phyloP scores from a whole-genome alignment of 2,888 invertebrate species.

The Caenorhabditis panamensis region DNA sequence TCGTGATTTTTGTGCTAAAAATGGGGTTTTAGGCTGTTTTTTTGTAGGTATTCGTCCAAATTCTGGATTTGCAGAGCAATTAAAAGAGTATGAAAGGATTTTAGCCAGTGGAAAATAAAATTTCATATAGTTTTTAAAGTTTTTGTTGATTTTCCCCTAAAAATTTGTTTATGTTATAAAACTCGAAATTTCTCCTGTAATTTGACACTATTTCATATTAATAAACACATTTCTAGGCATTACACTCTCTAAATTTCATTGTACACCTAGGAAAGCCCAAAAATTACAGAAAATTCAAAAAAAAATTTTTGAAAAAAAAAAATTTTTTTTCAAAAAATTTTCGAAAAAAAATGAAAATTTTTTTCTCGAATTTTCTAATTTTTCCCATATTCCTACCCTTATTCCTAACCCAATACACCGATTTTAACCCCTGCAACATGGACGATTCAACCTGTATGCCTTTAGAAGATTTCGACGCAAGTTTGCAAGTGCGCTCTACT shows the following conservation, averaged over 20 bases:
- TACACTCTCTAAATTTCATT: too few relatives aligned
- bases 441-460: constrained; percentile 64
- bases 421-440: constrained; percentile 62
- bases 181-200: too few relatives aligned
- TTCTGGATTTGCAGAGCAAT: constrained; percentile 75
- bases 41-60: constrained; percentile 74
- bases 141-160: neutral
- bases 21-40: constrained; percentile 27
- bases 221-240: too few relatives aligned
- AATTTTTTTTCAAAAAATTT: too few relatives aligned
- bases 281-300: too few relatives aligned
- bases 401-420: constrained; percentile 6
- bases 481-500: constrained; percentile 6
- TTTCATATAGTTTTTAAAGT: neutral
- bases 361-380: too few relatives aligned
- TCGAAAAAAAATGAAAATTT: too few relatives aligned
- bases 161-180: neutral
- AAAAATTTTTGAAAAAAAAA: too few relatives aligned
- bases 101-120: neutral
- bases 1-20: constrained; percentile 3
- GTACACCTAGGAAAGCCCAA: too few relatives aligned
- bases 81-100: constrained; percentile 68
- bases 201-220: too few relatives aligned
- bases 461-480: constrained; percentile 67
- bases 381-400: neutral